Evolutionary conservation across 2,113 vertebrate genomes (phyloP), one percentile per base, ranked within the genome.

Genomic region (Rhodinocichla rosea): DNA sequence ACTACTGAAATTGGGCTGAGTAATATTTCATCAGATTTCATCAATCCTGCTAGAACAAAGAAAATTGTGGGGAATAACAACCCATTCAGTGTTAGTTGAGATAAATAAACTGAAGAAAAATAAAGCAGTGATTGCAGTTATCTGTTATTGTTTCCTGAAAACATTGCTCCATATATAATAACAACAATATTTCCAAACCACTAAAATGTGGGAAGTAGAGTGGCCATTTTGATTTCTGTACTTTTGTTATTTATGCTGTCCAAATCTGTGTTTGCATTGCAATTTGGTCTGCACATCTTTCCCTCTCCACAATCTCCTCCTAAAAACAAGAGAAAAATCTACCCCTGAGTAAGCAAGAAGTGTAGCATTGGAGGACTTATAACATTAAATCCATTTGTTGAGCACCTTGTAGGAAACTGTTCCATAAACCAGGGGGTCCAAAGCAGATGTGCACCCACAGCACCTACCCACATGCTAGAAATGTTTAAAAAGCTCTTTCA

Each of bases 1-100:
- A 65, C 21, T 32, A 47, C 15, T 87, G 65, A 93, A 96, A 93
- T 7, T 55, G 28, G 74, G 84, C 84, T 91, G 81, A 93, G 56
- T 83, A 93, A 92, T 93, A 93, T 80, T 92, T 92, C 47, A 87
- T 91, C 27, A 67, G 79, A 93, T 96, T 94, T 94, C 89, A 87
- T 78, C 55, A 47, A 55, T 70, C 22, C n/a, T 35, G 32, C 35
- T 62, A 62, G 82, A 91, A 84, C 77, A 86, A 83, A 94, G 80
- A 42, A 82, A 82, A 78, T 32, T n/a, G 64, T 35, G 52, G 50
- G 40, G 59, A 23, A 21, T 49, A 91, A 73, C 76, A 81, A 69
- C 42, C 10, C 24, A 73, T 74, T 50, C 40, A 7, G 9, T 44
- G 60, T 33, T 52, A 26, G 37, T 42, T 24, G 45, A 89, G 49